Base-by-base conservation (phyloP, 1,140 invertebrate genomes). In the Scaptodrosophila lebanonensis region DNA sequence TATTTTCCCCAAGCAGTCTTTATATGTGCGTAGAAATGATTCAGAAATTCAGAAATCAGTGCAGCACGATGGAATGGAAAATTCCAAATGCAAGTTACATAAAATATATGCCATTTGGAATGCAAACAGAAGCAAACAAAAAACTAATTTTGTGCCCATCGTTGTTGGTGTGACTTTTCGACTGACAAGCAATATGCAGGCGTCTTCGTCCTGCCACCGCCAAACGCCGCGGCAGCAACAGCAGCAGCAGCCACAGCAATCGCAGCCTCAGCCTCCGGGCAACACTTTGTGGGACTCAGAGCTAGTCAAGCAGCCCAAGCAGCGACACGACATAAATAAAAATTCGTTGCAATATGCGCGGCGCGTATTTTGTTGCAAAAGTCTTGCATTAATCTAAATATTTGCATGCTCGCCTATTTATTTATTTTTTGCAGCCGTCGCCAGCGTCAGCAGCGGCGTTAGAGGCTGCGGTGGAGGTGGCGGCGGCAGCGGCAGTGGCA, bases 301-400 rank as follows among this genome's bases (percentile, higher is more conserved):
- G n/a, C n/a, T n/a, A n/a, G n/a, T n/a, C n/a, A n/a, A n/a, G n/a
- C n/a, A n/a, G n/a, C n/a, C n/a, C n/a, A n/a, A n/a, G n/a, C n/a
- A n/a, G n/a, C n/a, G 9, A n/a, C 32, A 25, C 64, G 58, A 75
- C 73, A 79, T 79, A 79, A 79, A 79, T 73, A 79, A 65, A 79
- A 79, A 73, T 79, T 71, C 65, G 62, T 67, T 79, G 73, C 73
- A 77, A 77, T 77, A 77, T 77, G 73, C 73, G 75, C 75, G 73
- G 30, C 73, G 73, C 73, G 73, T 79, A 79, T 82, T 79, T 79
- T 79, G 73, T 79, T 79, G 73, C 73, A 73, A 79, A 79, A 79
- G 73, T 79, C 75, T 79, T 79, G 73, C 73, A 79, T 79, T 79
- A 79, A 79, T 79, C 73, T 79, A 82, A 82, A 79, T 82, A 79